These are phyloP conservation scores for Battus philenor DNA, from an alignment of 1,140 invertebrate species.

Conservation along the genomic window DNA sequence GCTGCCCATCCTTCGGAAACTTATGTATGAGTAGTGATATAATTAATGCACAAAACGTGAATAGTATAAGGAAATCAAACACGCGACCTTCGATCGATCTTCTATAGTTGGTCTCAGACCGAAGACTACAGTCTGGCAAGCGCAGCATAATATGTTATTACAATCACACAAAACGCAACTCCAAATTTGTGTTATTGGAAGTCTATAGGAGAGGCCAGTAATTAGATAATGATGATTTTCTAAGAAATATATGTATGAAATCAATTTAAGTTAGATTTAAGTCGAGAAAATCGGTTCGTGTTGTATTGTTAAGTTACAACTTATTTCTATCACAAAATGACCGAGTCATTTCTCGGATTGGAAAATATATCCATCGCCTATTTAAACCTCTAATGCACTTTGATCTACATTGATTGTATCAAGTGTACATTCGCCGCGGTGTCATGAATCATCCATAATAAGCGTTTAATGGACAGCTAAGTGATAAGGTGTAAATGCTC, in stretches of 20 bases:
- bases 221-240: too few species aligned
- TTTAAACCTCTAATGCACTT: constrained; percentile 6
- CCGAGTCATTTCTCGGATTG: not conserved
- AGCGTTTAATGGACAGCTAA: constrained; percentile 14
- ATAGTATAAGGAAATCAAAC: too few species aligned
- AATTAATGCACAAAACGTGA: too few species aligned
- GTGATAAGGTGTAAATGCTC: constrained; percentile 14
- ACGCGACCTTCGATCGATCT: too few species aligned
- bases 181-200: not conserved
- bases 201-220: not conserved
- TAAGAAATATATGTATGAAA: too few species aligned
- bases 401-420: constrained; percentile 8
- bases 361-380: constrained; percentile 6
- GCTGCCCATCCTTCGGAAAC: too few species aligned
- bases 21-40: too few species aligned
- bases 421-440: not conserved
- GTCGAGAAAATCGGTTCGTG: too few species aligned
- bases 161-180: too few species aligned
- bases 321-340: not conserved
- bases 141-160: too few species aligned
- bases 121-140: too few species aligned
- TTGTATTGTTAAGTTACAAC: not conserved
- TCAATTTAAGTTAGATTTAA: not conserved
- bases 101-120: too few species aligned
- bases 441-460: constrained; percentile 1